Evolutionary conservation across 35 echinoderm and acorn worm species (phyloP).

Genomic region (Hemicentrotus pulcherrimus): DNA sequence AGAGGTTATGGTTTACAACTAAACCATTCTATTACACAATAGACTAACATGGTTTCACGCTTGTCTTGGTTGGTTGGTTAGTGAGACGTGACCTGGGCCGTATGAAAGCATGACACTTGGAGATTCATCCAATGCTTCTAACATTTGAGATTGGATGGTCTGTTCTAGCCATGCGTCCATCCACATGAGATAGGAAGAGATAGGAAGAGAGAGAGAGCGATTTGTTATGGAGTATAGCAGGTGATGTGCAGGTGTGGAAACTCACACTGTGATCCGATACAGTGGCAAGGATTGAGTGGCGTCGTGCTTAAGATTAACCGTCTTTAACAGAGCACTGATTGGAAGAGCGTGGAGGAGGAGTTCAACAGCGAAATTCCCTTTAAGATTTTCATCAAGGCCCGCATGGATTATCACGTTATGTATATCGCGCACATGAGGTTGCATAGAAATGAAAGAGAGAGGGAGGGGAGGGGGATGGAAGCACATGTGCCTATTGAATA

Average conservation of each 20-base stretch:
- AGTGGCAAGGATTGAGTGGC: neutral
- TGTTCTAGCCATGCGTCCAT: neutral
- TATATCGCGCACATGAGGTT: neutral
- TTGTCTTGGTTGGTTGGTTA: neutral
- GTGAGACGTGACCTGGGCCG: neutral
- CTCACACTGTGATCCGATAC: neutral
- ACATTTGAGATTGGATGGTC: neutral
- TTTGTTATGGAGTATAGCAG: conserved; percentile 16
- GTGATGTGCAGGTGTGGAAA: conserved; percentile 22
- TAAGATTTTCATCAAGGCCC: neutral
- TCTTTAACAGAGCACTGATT: neutral
- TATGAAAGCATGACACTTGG: neutral
- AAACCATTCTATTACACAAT: neutral
- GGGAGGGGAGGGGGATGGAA: neutral
- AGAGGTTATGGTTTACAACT: neutral
- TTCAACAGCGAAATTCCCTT: neutral
- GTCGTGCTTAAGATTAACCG: neutral
- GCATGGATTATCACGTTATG: neutral
- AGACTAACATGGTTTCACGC: neutral
- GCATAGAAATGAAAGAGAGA: neutral
- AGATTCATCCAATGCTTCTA: neutral
- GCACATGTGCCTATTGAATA: no score
- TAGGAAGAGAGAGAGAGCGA: neutral
- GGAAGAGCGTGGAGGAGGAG: neutral
- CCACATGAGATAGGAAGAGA: neutral